Evolutionary conservation across 2,888 invertebrate species (phyloP).

Genomic region (Chloromyia formosa): DNA sequence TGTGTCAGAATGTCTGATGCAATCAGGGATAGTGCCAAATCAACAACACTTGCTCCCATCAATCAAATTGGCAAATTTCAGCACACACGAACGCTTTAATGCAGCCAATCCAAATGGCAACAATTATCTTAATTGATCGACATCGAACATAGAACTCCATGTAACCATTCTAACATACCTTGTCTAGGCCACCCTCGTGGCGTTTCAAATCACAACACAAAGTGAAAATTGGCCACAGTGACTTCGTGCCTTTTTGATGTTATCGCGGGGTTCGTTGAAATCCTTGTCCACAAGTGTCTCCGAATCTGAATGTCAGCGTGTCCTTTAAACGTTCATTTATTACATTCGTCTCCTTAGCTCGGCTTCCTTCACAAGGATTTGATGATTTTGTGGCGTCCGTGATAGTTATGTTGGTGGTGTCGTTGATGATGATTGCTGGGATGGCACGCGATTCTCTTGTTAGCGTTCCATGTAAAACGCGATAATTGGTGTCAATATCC

Average conservation of each 20-base stretch:
- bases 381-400: slow-evolving; percentile 22
- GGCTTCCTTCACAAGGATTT: slow-evolving; percentile 3
- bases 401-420: neutral
- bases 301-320: slow-evolving; percentile 2
- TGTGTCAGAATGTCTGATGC: too few species aligned
- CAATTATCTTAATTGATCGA: slow-evolving; percentile 42
- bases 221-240: slow-evolving; percentile 10
- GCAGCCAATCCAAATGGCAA: slow-evolving; percentile 15
- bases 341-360: neutral
- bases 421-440: neutral
- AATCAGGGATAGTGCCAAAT: too few species aligned
- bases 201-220: too few species aligned
- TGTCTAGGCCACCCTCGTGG: too few species aligned
- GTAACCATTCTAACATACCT: too few species aligned
- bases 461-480: slow-evolving; percentile 35
- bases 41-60: too few species aligned
- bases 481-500: slow-evolving; percentile 29
- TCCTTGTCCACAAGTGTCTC: neutral
- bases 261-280: neutral
- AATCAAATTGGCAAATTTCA: too few species aligned
- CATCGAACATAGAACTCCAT: slow-evolving; percentile 12
- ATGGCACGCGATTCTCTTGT: slow-evolving; percentile 41
- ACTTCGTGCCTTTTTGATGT: slow-evolving; percentile 21
- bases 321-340: slow-evolving; percentile 1
- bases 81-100: neutral